These are phyloP conservation scores for Erebia ligea DNA, from an alignment of 2,888 invertebrate species.

Conservation along the genomic window DNA sequence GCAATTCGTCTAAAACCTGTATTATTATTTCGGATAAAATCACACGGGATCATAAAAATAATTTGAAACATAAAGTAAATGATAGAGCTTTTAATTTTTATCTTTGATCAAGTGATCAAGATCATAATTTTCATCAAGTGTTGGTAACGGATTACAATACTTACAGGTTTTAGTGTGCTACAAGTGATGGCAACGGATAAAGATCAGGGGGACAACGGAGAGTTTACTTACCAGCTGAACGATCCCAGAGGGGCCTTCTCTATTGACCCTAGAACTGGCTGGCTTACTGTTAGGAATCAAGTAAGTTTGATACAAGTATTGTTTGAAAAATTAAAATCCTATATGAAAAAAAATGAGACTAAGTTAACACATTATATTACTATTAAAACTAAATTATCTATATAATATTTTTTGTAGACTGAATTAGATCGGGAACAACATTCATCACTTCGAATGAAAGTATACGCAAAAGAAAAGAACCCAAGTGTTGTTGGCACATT, in stretches of 20 bases:
- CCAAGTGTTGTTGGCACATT: constrained; percentile 85
- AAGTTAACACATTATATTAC: background rate
- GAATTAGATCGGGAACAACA: constrained; percentile 91
- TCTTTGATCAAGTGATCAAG: too few species aligned
- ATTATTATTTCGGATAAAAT: too few species aligned
- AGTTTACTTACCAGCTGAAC: constrained; percentile 90
- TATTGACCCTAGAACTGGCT: constrained; percentile 91
- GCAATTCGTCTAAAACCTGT: too few species aligned
- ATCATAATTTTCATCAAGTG: background rate
- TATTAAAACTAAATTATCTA: too few species aligned
- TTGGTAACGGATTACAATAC: constrained; percentile 27
- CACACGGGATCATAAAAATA: too few species aligned
- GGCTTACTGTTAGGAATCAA: constrained; percentile 92
- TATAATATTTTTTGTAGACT: constrained; percentile 73
- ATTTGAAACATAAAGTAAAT: too few species aligned
- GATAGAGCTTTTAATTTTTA: too few species aligned
- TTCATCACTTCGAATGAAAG: constrained; percentile 88
- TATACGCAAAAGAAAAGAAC: constrained; percentile 90
- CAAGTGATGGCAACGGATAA: constrained; percentile 90
- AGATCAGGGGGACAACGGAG: constrained; percentile 93
- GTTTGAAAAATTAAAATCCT: too few species aligned
- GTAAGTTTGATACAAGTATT: constrained; percentile 46
- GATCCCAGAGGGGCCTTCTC: constrained; percentile 90
- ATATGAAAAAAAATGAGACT: background rate
- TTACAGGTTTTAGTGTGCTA: constrained; percentile 76